These are phyloP conservation scores for Aphelenchoides avenae DNA, from an alignment of 1,140 invertebrate species.

Conservation along the genomic window DNA sequence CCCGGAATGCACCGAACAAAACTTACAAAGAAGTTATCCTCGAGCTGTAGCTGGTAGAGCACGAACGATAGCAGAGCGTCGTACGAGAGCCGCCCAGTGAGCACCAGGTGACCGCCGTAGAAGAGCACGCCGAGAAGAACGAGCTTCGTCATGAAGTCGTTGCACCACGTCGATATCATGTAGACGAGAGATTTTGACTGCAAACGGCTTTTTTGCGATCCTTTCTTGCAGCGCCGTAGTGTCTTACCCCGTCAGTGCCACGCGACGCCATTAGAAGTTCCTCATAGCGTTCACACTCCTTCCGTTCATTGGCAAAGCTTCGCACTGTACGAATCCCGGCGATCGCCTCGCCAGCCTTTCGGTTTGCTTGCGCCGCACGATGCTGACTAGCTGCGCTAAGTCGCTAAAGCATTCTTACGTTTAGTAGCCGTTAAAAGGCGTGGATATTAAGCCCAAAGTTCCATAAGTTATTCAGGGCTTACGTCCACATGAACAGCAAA, in stretches of 20 bases:
- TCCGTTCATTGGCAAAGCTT: slow-evolving; percentile 38
- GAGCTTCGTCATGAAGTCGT: slow-evolving; percentile 44
- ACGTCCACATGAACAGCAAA: slow-evolving; percentile 59
- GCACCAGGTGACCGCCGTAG: slow-evolving; percentile 57
- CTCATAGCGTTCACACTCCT: slow-evolving; percentile 34
- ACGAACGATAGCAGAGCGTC: slow-evolving; percentile 52
- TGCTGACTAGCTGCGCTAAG: slow-evolving; percentile 52
- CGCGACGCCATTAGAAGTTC: slow-evolving; percentile 26
- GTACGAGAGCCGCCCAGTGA: slow-evolving; percentile 31
- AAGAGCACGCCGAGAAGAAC: slow-evolving; percentile 52
- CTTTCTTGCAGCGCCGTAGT: too few relatives aligned
- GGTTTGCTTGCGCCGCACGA: slow-evolving; percentile 57
- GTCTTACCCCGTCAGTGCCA: slow-evolving; percentile 14
- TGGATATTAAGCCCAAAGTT: too few relatives aligned
- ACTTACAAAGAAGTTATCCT: slow-evolving; percentile 45
- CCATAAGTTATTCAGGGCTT: too few relatives aligned
- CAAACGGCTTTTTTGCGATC: too few relatives aligned
- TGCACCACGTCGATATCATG: slow-evolving; percentile 32
- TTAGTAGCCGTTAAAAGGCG: neutral
- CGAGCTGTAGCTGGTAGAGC: slow-evolving; percentile 58
- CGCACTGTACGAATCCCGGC: slow-evolving; percentile 19
- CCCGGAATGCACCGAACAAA: neutral
- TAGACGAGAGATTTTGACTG: slow-evolving; percentile 37
- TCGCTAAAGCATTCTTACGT: slow-evolving; percentile 21
- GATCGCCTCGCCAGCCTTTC: slow-evolving; percentile 56